These are phyloP conservation scores for Luehdorfia chinensis DNA, from an alignment of 1,140 invertebrate genomes.

Conservation along the genomic window DNA sequence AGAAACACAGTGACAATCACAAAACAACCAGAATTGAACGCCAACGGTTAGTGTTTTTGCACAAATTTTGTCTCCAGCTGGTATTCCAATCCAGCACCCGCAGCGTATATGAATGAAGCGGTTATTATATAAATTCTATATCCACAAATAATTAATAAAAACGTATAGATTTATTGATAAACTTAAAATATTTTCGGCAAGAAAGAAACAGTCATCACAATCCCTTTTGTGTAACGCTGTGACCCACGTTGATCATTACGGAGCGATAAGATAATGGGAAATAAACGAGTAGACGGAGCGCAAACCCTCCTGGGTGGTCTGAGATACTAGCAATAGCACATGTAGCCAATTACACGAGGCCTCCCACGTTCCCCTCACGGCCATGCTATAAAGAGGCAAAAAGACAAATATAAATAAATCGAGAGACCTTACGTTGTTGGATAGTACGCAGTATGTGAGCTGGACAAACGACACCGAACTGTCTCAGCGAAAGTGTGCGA, in stretches of 20 bases:
- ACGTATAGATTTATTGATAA: too few species aligned
- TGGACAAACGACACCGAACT: conserved; percentile 44
- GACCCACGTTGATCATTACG: conserved; percentile 52
- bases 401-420: conserved; percentile 22
- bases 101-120: too few species aligned
- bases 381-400: neutral
- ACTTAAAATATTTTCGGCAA: conserved; percentile 19
- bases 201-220: conserved; percentile 33
- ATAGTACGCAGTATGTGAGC: conserved; percentile 27
- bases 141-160: too few species aligned
- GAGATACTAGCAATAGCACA: conserved; percentile 27
- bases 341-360: conserved; percentile 37
- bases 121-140: too few species aligned
- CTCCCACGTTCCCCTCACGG: conserved; percentile 17
- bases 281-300: conserved; percentile 47
- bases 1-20: too few species aligned
- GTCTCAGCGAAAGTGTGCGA: conserved; percentile 65
- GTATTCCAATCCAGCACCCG: too few species aligned
- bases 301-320: conserved; percentile 54
- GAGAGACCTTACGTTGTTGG: conserved; percentile 26
- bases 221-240: conserved; percentile 33
- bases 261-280: conserved; percentile 57
- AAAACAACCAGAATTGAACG: too few species aligned
- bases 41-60: too few species aligned
- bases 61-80: too few species aligned